Evolutionary conservation across 2,888 invertebrate genomes (phyloP).

Genomic region (Mesoligia furuncula): DNA sequence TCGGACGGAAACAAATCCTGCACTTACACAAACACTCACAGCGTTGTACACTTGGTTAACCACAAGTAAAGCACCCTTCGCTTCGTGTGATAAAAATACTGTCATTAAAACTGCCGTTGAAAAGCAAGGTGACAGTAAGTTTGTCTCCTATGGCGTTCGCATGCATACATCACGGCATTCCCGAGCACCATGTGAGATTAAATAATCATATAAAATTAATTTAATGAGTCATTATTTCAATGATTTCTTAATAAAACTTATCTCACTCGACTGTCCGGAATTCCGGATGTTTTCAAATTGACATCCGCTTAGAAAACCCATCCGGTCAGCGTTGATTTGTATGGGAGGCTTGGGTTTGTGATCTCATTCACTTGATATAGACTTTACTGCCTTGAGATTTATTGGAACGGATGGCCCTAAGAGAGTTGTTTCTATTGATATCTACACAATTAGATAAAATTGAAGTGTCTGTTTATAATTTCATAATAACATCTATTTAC

Average conservation of each 20-base stretch:
- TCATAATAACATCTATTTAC: too few species aligned
- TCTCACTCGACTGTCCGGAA: not conserved
- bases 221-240: slow-evolving; percentile 21
- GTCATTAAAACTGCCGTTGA: not conserved
- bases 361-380: slow-evolving; percentile 17
- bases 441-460: too few species aligned
- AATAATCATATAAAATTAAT: not conserved
- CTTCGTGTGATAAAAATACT: not conserved
- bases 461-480: too few species aligned
- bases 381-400: not conserved
- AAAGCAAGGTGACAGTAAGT: not conserved
- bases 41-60: too few species aligned
- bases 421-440: not conserved
- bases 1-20: too few species aligned
- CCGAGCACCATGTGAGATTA: not conserved
- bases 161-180: slow-evolving; percentile 3
- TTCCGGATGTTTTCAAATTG: slow-evolving; percentile 34
- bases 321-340: slow-evolving; percentile 13
- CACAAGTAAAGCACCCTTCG: not conserved
- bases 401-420: not conserved
- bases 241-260: slow-evolving; percentile 25
- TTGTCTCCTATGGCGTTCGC: not conserved
- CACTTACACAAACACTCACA: too few species aligned
- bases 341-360: slow-evolving; percentile 33
- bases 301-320: slow-evolving; percentile 42